Evolutionary conservation across 2,797 vertebrate genomes (phyloP), one percentile per base, ranked within the genome.

Genomic region (Betta splendens): DNA sequence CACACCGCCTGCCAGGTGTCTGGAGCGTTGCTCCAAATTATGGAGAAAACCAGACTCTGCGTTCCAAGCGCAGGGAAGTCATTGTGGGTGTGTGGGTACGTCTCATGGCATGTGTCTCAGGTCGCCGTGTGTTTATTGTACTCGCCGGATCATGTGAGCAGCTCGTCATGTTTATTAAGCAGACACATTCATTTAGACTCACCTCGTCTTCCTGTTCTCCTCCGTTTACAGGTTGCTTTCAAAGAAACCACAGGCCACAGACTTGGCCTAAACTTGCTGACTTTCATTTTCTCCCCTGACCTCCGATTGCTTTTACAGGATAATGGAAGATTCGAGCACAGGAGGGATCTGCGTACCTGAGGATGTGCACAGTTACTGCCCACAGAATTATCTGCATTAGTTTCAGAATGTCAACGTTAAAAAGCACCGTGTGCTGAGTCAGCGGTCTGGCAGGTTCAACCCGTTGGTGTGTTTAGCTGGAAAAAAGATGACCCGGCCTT

Each of bases 361-460:
- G 6, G 11, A 15, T 7, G 35, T 8, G 26, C 3, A 2, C 15
- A 10, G n/a, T 1, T 20, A 3, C 9, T 1, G 6, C 21, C 5
- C n/a, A 17, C n/a, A 9, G 8, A 50, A 15, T 35, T 58, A 8
- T 64, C 17, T 29, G 16, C 23, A 32, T 9, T 21, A 35, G 10
- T 37, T n/a, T 18, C 23, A 13, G 5, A 20, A 32, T 59, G 36
- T 17, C 17, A 64, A 53, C 25, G 48, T 28, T n/a, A n/a, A 44
- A 55, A 4, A 26, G 28, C 37, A 37, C n/a, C 28, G 35, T 45
- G 18, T 60, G 62, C 52, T 65, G 70, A 81, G 65, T 75, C 78
- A 81, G 54, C 50, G 2, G 76, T 77, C 56, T 54, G 85, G 79
- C 89, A 80, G 80, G 89, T 89, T 79, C 69, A 84, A 91, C 89